Base-by-base conservation (phyloP, 2,113 vertebrate genomes). In the Tachycineta bicolor region DNA sequence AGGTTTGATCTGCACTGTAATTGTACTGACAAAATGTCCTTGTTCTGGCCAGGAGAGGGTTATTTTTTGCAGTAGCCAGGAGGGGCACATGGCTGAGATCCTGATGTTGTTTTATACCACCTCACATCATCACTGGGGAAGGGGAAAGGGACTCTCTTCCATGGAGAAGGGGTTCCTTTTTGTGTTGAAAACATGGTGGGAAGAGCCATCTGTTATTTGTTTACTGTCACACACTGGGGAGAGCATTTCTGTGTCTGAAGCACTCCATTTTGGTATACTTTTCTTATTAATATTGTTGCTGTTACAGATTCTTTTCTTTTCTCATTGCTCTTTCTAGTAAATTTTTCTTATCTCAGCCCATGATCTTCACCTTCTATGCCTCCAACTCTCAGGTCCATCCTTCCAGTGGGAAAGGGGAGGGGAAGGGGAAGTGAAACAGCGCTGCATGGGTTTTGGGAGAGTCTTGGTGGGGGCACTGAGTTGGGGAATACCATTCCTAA, bases 391-490 rank as follows among this genome's bases (percentile, higher is more conserved):
- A 60, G 33, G 37, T 53, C 22, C 28, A 23, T 53, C 22, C 64
- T 46, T 26, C 22, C 23, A 28, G 17, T 8, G 37, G 73, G 53
- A 52, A 37, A 59, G 8, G 10, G 3, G 29, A 20, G 8, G 20
- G 20, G 24, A 23, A 56, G 18, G 5, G 25, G 7, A 59, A 25
- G 21, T 0, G 0, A 44, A 6, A 19, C 22, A 28, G 14, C 49
- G 22, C 14, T 14, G 7, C 0, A 0, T 19, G 11, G 10, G 22
- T 37, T 77, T 60, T 33, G 33, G 63, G 44, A 43, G 14, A 69
- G 22, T 9, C 63, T 37, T 39, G 12, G 26, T 69, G 46, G 22
- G 17, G 9, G 3, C 33, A 23, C 18, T 33, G 9, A 44, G 3
- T 3, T 46, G 14, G 18, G 18, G 14, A 87, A 28, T 46, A 28